Evolutionary conservation across 2,113 vertebrate species (phyloP), one percentile per base, ranked within the genome.

Genomic region (Trematomus loennbergii): DNA sequence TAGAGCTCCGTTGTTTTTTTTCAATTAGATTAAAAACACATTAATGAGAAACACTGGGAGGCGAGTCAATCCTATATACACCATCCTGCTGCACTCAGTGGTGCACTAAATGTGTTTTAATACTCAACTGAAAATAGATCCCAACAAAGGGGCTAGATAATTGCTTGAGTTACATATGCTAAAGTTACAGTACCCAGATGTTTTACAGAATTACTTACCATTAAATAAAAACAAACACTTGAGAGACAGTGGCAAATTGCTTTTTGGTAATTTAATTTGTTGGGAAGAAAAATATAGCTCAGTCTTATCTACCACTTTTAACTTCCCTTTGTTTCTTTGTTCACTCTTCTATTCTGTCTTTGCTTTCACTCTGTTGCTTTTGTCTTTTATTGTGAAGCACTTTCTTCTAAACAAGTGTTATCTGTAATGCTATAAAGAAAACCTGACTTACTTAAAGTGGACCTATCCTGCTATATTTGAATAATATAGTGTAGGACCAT

Each of bases 11-110:
- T 55, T 70, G 72, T 49, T 48, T 16, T 63, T 16, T 49, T 36
- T 25, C 11, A 40, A 55, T 9, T 29, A 29, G 29, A 55, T 50
- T 25, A 67, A 75, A 63, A 20, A n/a, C 25, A 74, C 69, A 78
- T 75, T 17, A 69, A 36, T 70, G 18, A 55, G 40, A 64, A 33
- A 40, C 63, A 54, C 2, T 20, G 40, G 54, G 60, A 12, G 46
- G 53, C 18, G 13, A 65, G 48, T 50, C 33, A 15, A 29, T 54
- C 20, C 25, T 40, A 68, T 36, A 22, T 36, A 54, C 13, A 16
- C 20, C 13, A 7, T 33, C 65, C 33, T 13, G 53, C 22, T 22
- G 13, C 16, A 6, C 12, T 65, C 60, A 29, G 5, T 7, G 18
- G n/a, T 25, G 36, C 11, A n/a, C 25, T 13, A 63, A 63, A 48